Base-by-base conservation (phyloP, 2,113 vertebrate species). In the Tupaia chinensis region DNA sequence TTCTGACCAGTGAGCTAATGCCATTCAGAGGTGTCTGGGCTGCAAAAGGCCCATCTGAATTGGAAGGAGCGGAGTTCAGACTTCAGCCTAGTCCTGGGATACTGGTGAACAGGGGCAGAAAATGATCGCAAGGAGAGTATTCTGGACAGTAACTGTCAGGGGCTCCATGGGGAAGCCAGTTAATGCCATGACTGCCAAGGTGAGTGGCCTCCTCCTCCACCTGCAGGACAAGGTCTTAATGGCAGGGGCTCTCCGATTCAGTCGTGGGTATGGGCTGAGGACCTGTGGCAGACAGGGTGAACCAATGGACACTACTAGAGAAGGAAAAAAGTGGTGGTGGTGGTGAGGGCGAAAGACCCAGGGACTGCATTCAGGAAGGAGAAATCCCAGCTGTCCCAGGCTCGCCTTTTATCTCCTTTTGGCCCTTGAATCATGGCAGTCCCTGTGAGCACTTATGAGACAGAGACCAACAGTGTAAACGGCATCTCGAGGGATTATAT, bases 101-200 rank as follows among this genome's bases (percentile, higher is more conserved):
- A 34, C 56, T 12, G 12, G 65, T 32, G 23, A 94, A n/a, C 78
- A 76, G n/a, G 60, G 73, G n/a, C 9, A 66, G 53, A 93, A 92
- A 81, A 65, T 10, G 32, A 72, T 15, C 53, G 23, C 22, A 23
- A 58, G 80, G 65, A 84, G 74, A 3, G n/a, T 72, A 53, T 29
- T 25, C 53, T 63, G 56, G 61, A 58, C 19, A 44, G 83, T 0
- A 20, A 70, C 61, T 34, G 5, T 1, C 11, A 13, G 63, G 25
- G 79, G 76, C 60, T 66, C 81, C 32, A 4, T 0, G 9, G 69
- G 58, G n/a, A 56, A 93, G 87, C n/a, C 86, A 23, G 0, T 7
- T 10, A 25, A 16, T 9, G n/a, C 34, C 5, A 1, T 0, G 44
- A 34, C 7, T 69, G 82, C 29, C 27, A 58, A 44, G 20, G 29